Conservation (phyloP, 2,113 vertebrate species). For the Bambusicola thoracicus region DNA sequence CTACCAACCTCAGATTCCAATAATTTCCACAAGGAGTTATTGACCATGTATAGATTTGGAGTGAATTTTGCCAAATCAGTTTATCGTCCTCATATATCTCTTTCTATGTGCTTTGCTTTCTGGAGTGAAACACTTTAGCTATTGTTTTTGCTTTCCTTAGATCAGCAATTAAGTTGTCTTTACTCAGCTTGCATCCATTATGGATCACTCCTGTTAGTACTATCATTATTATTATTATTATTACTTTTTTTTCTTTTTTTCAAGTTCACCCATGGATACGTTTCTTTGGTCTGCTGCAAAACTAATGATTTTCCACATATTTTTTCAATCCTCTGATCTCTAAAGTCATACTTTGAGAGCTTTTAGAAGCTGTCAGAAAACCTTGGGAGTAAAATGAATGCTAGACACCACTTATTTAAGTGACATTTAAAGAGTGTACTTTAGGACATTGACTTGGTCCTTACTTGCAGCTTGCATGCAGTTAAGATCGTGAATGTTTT, state of each 20-base stretch:
- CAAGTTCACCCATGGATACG: not conserved
- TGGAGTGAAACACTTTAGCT: slow-evolving; percentile 19
- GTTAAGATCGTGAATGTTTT: not conserved
- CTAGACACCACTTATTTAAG: not conserved
- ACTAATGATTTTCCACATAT: slow-evolving; percentile 43
- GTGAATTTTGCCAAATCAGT: slow-evolving; percentile 64
- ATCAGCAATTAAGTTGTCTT: slow-evolving; percentile 57
- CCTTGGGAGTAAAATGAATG: not conserved
- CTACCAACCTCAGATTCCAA: slow-evolving; percentile 53
- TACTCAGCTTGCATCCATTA: slow-evolving; percentile 39
- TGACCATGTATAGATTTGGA: slow-evolving; percentile 62
- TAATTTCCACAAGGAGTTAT: slow-evolving; percentile 55
- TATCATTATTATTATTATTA: not conserved
- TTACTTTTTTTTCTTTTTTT: not conserved
- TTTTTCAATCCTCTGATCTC: not conserved
- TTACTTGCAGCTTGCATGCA: not conserved
- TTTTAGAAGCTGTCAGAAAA: slow-evolving; percentile 23
- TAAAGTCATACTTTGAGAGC: not conserved
- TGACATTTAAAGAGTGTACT: not conserved
- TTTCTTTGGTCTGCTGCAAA: slow-evolving; percentile 49
- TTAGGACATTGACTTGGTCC: not conserved
- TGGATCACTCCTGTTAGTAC: not conserved
- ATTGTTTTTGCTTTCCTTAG: slow-evolving; percentile 36
- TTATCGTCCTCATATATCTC: slow-evolving; percentile 34
- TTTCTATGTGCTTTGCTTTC: slow-evolving; percentile 11